Evolutionary conservation across 2,797 vertebrate species (phyloP).

Genomic region (Australoheros facetus): DNA sequence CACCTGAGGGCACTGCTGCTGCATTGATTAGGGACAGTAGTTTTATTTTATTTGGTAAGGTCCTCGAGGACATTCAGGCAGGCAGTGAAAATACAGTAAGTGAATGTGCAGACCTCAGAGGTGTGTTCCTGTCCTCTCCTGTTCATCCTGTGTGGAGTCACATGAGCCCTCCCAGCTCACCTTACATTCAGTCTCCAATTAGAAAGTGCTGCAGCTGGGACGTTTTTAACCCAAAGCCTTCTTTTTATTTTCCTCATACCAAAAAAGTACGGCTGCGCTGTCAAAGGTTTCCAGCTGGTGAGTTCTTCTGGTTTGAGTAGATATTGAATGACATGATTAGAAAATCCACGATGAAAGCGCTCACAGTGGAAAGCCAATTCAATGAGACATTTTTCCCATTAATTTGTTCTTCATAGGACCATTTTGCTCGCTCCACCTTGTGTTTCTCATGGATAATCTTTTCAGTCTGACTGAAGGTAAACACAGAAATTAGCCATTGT

Average conservation of each 20-base stretch:
- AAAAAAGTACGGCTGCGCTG: background rate
- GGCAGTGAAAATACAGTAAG: background rate
- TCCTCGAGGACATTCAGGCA: background rate
- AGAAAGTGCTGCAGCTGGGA: no score
- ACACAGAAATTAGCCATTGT: background rate
- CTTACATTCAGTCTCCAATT: background rate
- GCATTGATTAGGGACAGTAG: background rate
- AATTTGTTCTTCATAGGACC: background rate
- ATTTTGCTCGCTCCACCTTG: background rate
- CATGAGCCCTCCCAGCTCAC: conserved; percentile 1
- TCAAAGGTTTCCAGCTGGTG: background rate
- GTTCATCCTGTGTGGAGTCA: conserved; percentile 7
- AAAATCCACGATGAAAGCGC: no score
- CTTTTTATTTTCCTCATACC: background rate
- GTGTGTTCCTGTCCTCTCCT: background rate
- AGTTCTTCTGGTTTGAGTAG: background rate
- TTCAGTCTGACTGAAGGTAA: background rate
- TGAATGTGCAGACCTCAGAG: background rate
- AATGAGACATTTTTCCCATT: background rate
- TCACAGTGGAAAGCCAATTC: no score
- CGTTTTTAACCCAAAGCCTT: background rate
- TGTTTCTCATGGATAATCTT: background rate
- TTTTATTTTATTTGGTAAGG: conserved; percentile 15
- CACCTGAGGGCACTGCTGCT: background rate
- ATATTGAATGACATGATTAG: background rate